These are phyloP conservation scores for Ophion obscuratus DNA, from an alignment of 2,888 invertebrate genomes.

Conservation along the genomic window DNA sequence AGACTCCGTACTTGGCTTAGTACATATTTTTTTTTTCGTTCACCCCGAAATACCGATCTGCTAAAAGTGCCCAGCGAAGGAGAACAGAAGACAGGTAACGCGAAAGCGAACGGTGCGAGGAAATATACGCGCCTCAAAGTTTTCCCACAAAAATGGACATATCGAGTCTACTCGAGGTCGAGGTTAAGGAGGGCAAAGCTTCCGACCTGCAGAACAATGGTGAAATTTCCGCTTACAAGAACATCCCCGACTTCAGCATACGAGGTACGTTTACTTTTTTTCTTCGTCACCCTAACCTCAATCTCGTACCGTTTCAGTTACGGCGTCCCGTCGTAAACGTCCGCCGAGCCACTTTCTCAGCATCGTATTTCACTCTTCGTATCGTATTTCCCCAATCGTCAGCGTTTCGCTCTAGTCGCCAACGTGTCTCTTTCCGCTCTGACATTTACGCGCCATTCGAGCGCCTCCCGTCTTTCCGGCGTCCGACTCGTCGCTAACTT, in stretches of 20 bases:
- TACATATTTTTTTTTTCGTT: constrained; percentile 11
- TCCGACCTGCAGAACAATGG: constrained; percentile 77
- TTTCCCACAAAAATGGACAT: constrained; percentile 77
- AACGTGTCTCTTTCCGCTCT: no score
- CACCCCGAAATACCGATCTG: not conserved
- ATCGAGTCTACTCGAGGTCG: constrained; percentile 81
- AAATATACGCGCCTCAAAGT: not conserved
- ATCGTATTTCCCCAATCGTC: not conserved
- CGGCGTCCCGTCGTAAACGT: not conserved
- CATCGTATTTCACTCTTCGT: not conserved
- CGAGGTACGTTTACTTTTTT: constrained; percentile 49
- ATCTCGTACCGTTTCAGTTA: constrained; percentile 31
- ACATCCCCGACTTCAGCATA: constrained; percentile 62
- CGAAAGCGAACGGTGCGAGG: not conserved
- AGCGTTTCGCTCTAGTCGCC: not conserved
- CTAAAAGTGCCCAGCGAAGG: not conserved
- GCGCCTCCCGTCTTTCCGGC: not conserved
- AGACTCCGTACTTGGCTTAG: constrained; percentile 41
- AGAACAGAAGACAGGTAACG: not conserved
- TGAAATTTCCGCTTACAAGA: constrained; percentile 68
- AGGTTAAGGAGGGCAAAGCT: constrained; percentile 79
- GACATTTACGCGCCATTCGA: no score
- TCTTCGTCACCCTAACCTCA: constrained; percentile 27
- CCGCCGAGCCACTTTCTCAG: not conserved
- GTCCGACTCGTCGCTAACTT: not conserved